phyloP scores from a whole-genome alignment of 1,140 invertebrate species.

The Cataglyphis hispanica region DNA sequence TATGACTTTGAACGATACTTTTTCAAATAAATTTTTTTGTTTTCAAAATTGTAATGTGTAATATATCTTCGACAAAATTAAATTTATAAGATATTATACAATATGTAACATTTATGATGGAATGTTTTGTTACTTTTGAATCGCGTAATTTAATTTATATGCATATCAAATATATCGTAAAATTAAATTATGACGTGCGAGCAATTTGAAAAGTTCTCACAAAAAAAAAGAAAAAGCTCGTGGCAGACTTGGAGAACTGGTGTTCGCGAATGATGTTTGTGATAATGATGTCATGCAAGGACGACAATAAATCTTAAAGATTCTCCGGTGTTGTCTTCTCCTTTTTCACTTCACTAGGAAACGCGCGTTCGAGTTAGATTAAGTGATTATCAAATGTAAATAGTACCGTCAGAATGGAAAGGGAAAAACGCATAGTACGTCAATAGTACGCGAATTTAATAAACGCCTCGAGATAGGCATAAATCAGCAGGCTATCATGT shows the following conservation, averaged over 20 bases:
- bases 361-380: neutral
- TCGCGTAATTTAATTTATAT: neutral
- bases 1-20: neutral
- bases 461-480: slow-evolving; percentile 2
- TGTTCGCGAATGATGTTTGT: neutral
- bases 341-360: slow-evolving; percentile 27
- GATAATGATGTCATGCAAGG: slow-evolving; percentile 6
- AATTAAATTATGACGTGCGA: slow-evolving; percentile 3
- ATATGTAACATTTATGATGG: neutral
- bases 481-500: neutral
- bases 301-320: slow-evolving; percentile 20
- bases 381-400: slow-evolving; percentile 26
- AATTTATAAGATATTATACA: neutral
- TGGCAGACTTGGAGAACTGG: neutral
- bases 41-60: neutral
- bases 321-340: neutral
- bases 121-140: slow-evolving; percentile 7
- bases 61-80: neutral
- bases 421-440: neutral
- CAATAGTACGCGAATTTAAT: slow-evolving; percentile 3
- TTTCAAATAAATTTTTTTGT: neutral
- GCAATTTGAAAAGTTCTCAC: neutral
- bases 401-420: neutral
- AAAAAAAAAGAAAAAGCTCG: neutral
- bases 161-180: neutral